Conservation (phyloP, 2,113 vertebrate genomes). For the Laterallus jamaicensis region DNA sequence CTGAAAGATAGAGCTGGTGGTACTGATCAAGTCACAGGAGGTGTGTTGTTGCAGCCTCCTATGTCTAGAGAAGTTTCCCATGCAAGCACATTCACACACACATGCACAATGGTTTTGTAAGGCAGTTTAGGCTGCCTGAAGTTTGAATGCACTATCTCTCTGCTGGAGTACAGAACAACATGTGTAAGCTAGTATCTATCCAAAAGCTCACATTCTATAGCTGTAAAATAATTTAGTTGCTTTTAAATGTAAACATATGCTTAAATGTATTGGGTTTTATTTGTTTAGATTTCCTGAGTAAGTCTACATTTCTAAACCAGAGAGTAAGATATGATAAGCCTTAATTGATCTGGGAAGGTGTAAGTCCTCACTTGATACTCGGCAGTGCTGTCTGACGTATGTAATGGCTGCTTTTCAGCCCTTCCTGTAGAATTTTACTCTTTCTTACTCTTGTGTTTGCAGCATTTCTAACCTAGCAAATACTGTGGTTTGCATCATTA, state of each 20-base stretch:
- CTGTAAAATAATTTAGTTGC: neutral
- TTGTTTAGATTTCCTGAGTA: neutral
- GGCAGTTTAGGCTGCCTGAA: neutral
- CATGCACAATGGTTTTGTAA: neutral
- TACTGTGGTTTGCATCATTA: neutral
- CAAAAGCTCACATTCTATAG: neutral
- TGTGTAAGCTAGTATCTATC: rapidly evolving
- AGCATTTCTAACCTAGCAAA: neutral
- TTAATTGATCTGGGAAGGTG: neutral
- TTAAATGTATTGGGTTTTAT: neutral
- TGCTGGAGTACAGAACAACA: neutral
- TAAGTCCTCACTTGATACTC: neutral
- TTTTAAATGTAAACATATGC: neutral
- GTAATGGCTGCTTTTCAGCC: neutral
- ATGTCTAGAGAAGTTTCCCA: neutral
- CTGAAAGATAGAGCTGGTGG: neutral
- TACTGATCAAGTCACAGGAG: neutral
- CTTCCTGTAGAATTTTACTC: neutral
- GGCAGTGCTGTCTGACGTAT: neutral
- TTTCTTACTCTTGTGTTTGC: neutral
- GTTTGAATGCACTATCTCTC: neutral
- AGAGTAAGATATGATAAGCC: neutral
- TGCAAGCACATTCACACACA: neutral
- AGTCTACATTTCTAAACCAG: neutral
- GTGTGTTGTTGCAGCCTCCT: neutral